Base-by-base conservation (phyloP, 2,888 invertebrate genomes). In the Conus canariensis region DNA sequence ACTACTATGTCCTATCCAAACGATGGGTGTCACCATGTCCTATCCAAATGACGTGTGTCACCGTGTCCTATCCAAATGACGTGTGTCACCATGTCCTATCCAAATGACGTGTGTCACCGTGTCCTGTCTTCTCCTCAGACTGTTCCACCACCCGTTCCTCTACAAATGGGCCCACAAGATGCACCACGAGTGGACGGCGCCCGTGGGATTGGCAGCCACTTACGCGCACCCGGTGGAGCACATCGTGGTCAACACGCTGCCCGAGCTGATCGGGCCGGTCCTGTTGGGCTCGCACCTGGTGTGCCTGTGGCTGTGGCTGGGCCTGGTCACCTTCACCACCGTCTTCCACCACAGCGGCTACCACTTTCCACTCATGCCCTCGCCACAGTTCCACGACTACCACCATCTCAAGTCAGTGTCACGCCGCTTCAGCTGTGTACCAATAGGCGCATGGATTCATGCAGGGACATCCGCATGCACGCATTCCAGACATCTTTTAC, bases 141-240 rank as follows among this genome's bases (percentile, higher is more conserved):
- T 98, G 91, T 97, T 98, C 60, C 98, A 98, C 94, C 97, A 97
- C 93, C 97, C 97, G 91, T 96, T 97, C 92, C 96, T 98, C 90
- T 98, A 98, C 96, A 98, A 98, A 95, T 97, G 97, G 94, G 97
- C 98, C 92, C 98, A 98, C 96, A 98, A 98, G 96, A 97, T 97
- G 94, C 98, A 98, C 95, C 98, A 98, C 94, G 98, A 98, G 96
- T 98, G 98, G 98, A 98, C 98, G 5, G 98, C 98, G 0, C 98
- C 98, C 0, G 97, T 98, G 88, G 98, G 98, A 10, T 97, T 98
- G 4, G 98, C 98, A 0, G 97, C 98, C 12, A 97, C 98, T 70
- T 98, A 98, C 96, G 98, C 98, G 93, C 98, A 98, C 96, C 98
- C 98, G 0, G 96, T 98, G 70, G 97, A 97, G 91, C 98, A 98